Percentiles rank a stretch among this genome's conserved stretches.
Conservation (phyloP, 2,888 invertebrate genomes). For the Siphlonurus alternatus region DNA sequence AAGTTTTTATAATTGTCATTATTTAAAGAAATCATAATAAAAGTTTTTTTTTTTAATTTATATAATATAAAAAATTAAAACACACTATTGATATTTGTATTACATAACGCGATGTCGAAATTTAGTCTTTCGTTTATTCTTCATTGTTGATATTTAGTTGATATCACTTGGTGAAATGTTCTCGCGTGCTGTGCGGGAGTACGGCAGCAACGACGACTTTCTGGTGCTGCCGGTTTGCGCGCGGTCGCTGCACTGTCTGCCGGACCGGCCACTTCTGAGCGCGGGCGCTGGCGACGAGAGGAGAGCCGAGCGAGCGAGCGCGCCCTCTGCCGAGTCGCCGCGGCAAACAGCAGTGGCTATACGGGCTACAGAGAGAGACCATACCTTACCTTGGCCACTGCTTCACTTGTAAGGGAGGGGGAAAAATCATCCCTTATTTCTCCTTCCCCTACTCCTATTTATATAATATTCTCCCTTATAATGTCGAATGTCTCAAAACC, state of each 20-base stretch:
- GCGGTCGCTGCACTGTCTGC: neutral
- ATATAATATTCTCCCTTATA: neutral
- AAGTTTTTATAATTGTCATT: neutral
- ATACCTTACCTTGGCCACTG: neutral
- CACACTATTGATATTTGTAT: neutral
- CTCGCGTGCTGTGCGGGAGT: too few relatives aligned
- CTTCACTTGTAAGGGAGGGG: neutral
- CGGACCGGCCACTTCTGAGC: neutral
- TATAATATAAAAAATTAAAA: neutral
- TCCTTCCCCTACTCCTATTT: neutral
- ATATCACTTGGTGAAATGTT: too few relatives aligned
- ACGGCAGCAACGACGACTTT: neutral
- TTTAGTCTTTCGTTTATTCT: neutral
- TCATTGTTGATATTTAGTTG: neutral
- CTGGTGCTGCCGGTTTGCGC: neutral
- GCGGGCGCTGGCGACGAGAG: neutral
- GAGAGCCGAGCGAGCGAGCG: neutral
- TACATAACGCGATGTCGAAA: neutral
- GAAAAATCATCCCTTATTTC: neutral
- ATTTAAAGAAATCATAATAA: neutral
- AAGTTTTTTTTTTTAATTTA: neutral
- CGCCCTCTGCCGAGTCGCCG: neutral
- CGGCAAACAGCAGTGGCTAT: neutral
- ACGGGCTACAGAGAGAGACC: too few relatives aligned
- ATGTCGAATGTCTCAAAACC: neutral